A percentile compares a stretch with the other conserved stretches of the same genome.
These are phyloP conservation scores for Megaceryle alcyon DNA, from an alignment of 2,797 vertebrate genomes.

Conservation along the genomic window DNA sequence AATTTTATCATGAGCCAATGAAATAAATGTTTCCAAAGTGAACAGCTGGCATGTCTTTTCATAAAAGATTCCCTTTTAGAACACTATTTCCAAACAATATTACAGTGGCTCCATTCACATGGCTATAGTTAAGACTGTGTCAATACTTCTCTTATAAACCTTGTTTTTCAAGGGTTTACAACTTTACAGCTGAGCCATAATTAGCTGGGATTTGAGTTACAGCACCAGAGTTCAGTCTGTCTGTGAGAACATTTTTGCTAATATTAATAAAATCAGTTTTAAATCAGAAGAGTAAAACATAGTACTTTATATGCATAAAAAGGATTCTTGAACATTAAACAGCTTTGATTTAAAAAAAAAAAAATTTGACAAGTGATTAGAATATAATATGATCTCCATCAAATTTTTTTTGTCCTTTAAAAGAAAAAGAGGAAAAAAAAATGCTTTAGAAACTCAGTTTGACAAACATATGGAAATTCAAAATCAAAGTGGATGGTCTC, in stretches of 20 bases:
- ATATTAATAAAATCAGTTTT: slow-evolving; percentile 57
- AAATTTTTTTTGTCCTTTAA: slow-evolving; percentile 30
- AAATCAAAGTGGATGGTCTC: neutral
- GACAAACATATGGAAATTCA: slow-evolving; percentile 23
- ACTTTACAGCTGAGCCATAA: slow-evolving; percentile 61
- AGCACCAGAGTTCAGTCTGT: slow-evolving; percentile 39
- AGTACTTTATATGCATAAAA: slow-evolving; percentile 9
- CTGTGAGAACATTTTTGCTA: slow-evolving; percentile 33
- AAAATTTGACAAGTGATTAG: slow-evolving; percentile 22
- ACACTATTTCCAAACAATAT: slow-evolving; percentile 66
- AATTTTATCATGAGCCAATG: slow-evolving; percentile 48
- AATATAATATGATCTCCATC: neutral
- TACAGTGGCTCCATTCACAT: slow-evolving; percentile 71
- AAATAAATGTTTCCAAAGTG: slow-evolving; percentile 73
- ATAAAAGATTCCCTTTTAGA: slow-evolving; percentile 71
- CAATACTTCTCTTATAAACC: slow-evolving; percentile 67
- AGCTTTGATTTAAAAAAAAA: slow-evolving; percentile 42
- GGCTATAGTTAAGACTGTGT: slow-evolving; percentile 55
- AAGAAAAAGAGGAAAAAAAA: neutral
- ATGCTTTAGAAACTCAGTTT: neutral
- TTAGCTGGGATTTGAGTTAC: slow-evolving; percentile 53
- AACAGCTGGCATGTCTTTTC: slow-evolving; percentile 72
- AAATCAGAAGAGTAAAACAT: slow-evolving; percentile 24
- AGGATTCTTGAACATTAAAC: slow-evolving; percentile 30
- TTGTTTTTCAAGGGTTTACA: slow-evolving; percentile 58